Conservation (phyloP, 1,140 invertebrate genomes). For the Bombus waltoni region DNA sequence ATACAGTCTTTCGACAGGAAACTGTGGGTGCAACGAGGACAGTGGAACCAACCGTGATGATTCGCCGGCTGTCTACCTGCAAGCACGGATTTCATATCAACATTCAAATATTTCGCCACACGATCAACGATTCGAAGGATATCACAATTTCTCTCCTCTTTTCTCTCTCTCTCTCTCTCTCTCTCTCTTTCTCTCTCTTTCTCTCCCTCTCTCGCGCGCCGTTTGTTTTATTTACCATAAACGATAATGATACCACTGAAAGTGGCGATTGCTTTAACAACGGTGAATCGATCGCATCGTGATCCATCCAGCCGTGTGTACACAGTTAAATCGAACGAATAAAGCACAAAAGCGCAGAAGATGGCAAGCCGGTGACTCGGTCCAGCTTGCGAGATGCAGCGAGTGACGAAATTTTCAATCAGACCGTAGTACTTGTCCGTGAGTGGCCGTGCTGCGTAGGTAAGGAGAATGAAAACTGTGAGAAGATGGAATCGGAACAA, state of each 20-base stretch:
- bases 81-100: slow-evolving; percentile 64
- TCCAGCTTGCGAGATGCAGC: background rate
- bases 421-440: too few species aligned
- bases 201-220: background rate
- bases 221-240: background rate
- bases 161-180: background rate
- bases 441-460: background rate
- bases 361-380: background rate
- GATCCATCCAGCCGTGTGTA: background rate
- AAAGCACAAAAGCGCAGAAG: background rate
- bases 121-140: background rate
- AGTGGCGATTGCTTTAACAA: background rate
- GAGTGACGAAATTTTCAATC: background rate
- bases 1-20: slow-evolving; percentile 61
- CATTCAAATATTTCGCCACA: slow-evolving; percentile 5
- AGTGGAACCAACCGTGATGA: slow-evolving; percentile 54
- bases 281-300: background rate
- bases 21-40: slow-evolving; percentile 60
- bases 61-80: slow-evolving; percentile 52
- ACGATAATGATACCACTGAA: too few species aligned
- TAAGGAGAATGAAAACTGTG: background rate
- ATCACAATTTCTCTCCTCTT: background rate
- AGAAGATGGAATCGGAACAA: background rate
- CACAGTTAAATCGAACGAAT: background rate
- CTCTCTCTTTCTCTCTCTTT: background rate